Conservation (phyloP, 2,113 vertebrate species). For the Arizona elegans region DNA sequence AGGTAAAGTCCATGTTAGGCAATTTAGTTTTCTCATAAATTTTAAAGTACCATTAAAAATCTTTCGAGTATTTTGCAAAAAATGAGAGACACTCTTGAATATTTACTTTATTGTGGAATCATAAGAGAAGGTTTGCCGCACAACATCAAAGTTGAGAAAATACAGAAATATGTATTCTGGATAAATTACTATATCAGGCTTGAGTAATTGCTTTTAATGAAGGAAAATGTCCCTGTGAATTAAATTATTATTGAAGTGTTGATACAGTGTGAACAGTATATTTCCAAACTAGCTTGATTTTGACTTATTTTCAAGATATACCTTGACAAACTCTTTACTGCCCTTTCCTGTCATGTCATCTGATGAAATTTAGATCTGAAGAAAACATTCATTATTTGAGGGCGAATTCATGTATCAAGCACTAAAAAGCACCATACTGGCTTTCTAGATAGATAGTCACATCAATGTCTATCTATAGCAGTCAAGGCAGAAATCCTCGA, state of each 20-base stretch:
- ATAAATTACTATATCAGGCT: constrained; percentile 24
- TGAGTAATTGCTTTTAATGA: constrained; percentile 32
- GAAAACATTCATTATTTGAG: background rate
- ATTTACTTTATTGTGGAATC: background rate
- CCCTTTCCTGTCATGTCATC: background rate
- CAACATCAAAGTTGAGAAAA: background rate
- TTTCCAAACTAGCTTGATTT: constrained; percentile 10
- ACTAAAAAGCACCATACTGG: background rate
- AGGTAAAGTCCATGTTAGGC: background rate
- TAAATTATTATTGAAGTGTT: constrained; percentile 23
- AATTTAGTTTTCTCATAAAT: constrained; percentile 9
- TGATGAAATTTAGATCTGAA: background rate
- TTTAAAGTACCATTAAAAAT: background rate
- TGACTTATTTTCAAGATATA: background rate
- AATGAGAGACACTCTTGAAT: background rate
- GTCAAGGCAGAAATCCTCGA: background rate
- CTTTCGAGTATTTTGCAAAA: constrained; percentile 12
- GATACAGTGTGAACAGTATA: constrained; percentile 9
- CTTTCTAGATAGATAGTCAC: no score
- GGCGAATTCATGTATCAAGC: background rate
- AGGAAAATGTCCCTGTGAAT: constrained; percentile 16
- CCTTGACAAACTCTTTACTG: background rate
- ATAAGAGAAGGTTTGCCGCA: background rate
- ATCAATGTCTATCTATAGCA: background rate
- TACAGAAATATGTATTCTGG: background rate